A percentile compares a stretch with the other conserved stretches of the same genome.
These are phyloP conservation scores for Triplophysa rosa DNA, from an alignment of 2,113 vertebrate species.

Conservation along the genomic window DNA sequence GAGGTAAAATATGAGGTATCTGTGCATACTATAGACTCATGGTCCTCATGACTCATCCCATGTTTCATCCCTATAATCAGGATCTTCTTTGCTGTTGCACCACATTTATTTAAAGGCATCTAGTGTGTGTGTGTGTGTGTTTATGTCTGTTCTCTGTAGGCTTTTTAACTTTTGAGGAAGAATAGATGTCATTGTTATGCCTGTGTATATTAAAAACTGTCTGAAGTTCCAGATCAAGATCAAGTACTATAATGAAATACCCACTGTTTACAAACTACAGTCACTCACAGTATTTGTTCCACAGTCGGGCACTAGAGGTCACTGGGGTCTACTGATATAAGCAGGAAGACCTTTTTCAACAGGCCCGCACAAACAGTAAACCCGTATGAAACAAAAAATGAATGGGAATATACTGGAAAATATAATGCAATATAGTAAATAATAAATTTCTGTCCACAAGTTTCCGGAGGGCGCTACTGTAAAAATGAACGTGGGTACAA, in stretches of 20 bases:
- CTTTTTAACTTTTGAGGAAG: background rate
- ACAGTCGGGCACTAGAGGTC: slow-evolving; percentile 43
- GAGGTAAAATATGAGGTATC: slow-evolving; percentile 79
- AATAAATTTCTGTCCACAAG: no score
- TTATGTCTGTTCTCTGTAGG: background rate
- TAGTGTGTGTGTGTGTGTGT: background rate
- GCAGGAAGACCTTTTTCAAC: background rate
- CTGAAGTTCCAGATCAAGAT: background rate
- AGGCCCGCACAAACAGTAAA: background rate
- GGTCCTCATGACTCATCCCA: background rate
- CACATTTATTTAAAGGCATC: background rate
- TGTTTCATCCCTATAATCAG: slow-evolving; percentile 4
- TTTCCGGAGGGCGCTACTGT: no score
- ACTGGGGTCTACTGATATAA: slow-evolving; percentile 8
- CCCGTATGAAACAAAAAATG: no score
- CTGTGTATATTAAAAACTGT: background rate
- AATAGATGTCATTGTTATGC: background rate
- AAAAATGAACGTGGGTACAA: no score
- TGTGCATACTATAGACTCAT: background rate
- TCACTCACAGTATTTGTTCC: background rate
- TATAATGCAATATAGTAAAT: no score
- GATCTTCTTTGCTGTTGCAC: background rate
- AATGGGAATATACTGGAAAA: no score
- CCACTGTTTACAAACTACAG: background rate
- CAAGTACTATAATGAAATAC: background rate